A percentile compares a stretch with the other conserved stretches of the same genome.
Conservation (phyloP, 2,888 invertebrate genomes). For the Candidula unifasciata region DNA sequence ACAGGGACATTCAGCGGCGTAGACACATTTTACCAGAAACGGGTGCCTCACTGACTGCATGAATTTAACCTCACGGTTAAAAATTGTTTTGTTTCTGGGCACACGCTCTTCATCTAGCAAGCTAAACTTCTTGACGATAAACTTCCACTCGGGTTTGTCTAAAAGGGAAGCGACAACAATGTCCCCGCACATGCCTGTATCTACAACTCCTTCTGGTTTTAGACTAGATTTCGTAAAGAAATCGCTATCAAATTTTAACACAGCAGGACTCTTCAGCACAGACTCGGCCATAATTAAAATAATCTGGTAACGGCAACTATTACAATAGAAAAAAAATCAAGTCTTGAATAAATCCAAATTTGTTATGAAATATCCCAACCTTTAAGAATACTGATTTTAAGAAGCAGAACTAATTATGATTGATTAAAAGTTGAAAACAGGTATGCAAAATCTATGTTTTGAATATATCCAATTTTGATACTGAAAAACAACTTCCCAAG, state of each 20-base stretch:
- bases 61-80: neutral
- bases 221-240: neutral
- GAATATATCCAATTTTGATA: too few relatives aligned
- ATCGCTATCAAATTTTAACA: neutral
- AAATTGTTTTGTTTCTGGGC: neutral
- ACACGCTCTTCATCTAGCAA: neutral
- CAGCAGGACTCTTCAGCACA: neutral
- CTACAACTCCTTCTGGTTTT: neutral
- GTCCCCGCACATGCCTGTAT: conserved; percentile 10
- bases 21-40: neutral
- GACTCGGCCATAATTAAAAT: conserved; percentile 11
- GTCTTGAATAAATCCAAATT: too few relatives aligned
- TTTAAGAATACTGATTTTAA: too few relatives aligned
- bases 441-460: too few relatives aligned
- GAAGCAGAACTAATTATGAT: too few relatives aligned
- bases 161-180: neutral
- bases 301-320: too few relatives aligned
- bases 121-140: conserved; percentile 13
- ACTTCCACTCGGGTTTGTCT: neutral
- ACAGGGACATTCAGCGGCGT: neutral
- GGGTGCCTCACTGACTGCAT: neutral
- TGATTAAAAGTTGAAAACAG: too few relatives aligned
- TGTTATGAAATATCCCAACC: too few relatives aligned
- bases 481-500: too few relatives aligned
- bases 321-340: too few relatives aligned